Conservation (phyloP, 1,140 invertebrate genomes). For the Phthorimaea operculella region DNA sequence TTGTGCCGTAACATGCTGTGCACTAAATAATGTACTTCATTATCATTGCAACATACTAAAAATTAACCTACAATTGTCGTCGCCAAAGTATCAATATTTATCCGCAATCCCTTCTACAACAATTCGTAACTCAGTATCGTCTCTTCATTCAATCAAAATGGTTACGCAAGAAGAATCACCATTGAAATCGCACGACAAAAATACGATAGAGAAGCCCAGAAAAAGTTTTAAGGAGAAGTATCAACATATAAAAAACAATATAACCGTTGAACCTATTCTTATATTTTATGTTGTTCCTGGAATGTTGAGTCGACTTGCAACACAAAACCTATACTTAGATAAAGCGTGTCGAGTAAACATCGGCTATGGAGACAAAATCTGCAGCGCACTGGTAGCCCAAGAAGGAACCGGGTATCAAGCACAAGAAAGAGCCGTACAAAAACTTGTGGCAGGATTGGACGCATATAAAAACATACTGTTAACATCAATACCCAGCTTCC, state of each 20-base stretch:
- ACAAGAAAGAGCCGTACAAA: slow-evolving; percentile 63
- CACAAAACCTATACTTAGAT: slow-evolving; percentile 70
- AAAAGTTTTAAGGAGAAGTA: slow-evolving; percentile 64
- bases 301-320: slow-evolving; percentile 62
- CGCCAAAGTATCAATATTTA: too few relatives aligned
- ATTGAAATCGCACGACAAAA: slow-evolving; percentile 26
- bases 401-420: slow-evolving; percentile 49
- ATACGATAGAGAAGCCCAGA: slow-evolving; percentile 20
- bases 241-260: slow-evolving; percentile 44
- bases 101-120: too few relatives aligned
- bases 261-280: slow-evolving; percentile 69
- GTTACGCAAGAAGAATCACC: slow-evolving; percentile 30
- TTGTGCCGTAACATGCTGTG: too few relatives aligned
- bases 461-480: slow-evolving; percentile 66
- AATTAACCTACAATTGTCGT: too few relatives aligned
- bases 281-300: slow-evolving; percentile 66
- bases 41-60: too few relatives aligned
- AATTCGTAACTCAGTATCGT: neutral
- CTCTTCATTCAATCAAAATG: neutral
- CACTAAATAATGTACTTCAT: too few relatives aligned
- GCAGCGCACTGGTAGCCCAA: slow-evolving; percentile 63
- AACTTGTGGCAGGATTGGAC: slow-evolving; percentile 66
- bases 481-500: slow-evolving; percentile 60
- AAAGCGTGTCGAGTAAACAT: slow-evolving; percentile 72
- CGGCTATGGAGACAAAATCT: slow-evolving; percentile 58